Percentiles rank a stretch among this genome's conserved stretches.
phyloP scores from a whole-genome alignment of 2,113 vertebrate genomes.

The Elaphurus davidianus region DNA sequence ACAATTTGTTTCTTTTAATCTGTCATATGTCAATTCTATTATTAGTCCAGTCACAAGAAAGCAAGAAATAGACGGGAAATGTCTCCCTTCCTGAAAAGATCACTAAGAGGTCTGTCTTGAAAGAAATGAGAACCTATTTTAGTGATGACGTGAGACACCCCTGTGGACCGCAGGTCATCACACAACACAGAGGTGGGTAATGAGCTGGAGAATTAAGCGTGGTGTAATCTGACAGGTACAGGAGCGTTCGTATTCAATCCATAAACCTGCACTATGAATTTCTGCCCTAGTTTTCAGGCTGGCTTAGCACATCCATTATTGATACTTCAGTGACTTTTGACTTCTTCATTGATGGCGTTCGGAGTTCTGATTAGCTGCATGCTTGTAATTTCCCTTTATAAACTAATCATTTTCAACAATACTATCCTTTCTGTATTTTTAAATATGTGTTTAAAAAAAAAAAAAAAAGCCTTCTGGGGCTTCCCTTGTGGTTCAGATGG shows the following conservation, averaged over 20 bases:
- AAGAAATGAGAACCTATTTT: not conserved
- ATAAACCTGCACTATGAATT: not conserved
- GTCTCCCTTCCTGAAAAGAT: not conserved
- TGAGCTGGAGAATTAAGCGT: not conserved
- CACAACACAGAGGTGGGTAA: not conserved
- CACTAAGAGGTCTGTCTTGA: not conserved
- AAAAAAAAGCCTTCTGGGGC: not conserved
- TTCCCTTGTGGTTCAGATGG: accelerated
- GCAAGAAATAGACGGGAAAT: not conserved
- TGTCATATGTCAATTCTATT: not conserved
- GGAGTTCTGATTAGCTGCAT: not conserved
- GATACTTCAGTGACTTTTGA: not conserved
- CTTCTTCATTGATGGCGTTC: not conserved
- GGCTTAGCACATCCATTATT: not conserved
- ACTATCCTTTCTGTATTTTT: not conserved
- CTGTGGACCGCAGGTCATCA: too few species aligned
- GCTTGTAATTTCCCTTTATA: not conserved
- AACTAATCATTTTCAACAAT: not conserved
- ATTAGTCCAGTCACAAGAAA: not conserved
- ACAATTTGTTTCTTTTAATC: not conserved
- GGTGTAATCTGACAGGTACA: not conserved
- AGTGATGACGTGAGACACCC: not conserved
- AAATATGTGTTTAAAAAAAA: not conserved
- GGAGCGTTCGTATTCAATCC: not conserved
- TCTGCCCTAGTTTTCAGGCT: not conserved